Evolutionary conservation across 2,888 invertebrate species (phyloP).

Genomic region (Ornithoptera alexandrae): DNA sequence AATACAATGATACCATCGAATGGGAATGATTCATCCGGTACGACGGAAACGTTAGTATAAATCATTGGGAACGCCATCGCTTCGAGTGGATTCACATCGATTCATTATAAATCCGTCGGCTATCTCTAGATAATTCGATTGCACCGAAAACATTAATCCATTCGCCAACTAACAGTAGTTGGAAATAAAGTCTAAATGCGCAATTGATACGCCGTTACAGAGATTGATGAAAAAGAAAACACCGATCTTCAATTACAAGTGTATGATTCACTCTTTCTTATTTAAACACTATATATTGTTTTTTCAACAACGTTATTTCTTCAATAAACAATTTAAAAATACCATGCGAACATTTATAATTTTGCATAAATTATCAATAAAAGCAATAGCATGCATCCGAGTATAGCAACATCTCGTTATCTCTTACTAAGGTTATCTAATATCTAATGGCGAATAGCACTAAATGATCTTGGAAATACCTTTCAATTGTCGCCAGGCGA

Average conservation of each 20-base stretch:
- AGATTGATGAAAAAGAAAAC: conserved; percentile 1
- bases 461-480: no score
- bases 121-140: conserved; percentile 13
- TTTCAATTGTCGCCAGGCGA: no score
- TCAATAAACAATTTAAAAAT: no score
- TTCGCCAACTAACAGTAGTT: conserved; percentile 6
- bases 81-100: conserved; percentile 21
- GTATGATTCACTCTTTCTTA: no score
- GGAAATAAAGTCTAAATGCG: conserved; percentile 3
- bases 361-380: no score
- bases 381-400: no score
- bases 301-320: no score
- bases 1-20: conserved; percentile 19
- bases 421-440: no score
- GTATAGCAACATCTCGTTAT: no score
- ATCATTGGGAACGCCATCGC: conserved; percentile 20
- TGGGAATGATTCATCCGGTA: conserved; percentile 20
- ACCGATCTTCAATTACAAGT: not conserved
- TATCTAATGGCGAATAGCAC: no score
- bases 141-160: conserved; percentile 11
- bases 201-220: conserved; percentile 4
- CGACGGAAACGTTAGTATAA: conserved; percentile 20
- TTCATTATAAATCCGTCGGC: conserved; percentile 11
- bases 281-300: no score
- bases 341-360: no score